Evolutionary conservation across 2,113 vertebrate species (phyloP), one percentile per base, ranked within the genome.

Genomic region (Sceloporus tristichus): DNA sequence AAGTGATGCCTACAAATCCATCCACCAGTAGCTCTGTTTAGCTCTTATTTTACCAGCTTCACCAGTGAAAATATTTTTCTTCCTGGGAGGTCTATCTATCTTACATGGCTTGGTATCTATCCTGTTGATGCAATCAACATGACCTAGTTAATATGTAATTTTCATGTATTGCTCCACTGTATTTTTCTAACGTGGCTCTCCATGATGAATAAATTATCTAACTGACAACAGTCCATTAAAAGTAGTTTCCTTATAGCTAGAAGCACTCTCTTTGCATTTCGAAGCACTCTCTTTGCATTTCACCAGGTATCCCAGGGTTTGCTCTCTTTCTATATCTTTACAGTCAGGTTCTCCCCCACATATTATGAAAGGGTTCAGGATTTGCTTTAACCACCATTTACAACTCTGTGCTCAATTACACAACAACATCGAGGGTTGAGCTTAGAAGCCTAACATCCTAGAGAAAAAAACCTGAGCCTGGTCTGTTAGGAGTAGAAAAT

Each of bases 161-260:
- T 11, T 18, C 25, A 54, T 78, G 18, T 48, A 48, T 48, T 48
- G 65, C 65, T 21, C 9, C n/a, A 38, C 27, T 62, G 40, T 42
- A 68, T 68, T 38, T 79, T 74, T 16, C 29, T 68, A 54, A 53
- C 5, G 10, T 68, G 73, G 70, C 29, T 59, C 11, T 75, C 68
- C 25, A 27, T 62, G 38, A n/a, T 66, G 38, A 42, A 42, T 85
- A 66, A 48, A 25, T 18, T 42, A 48, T 5, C 38, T 18, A 54
- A 34, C 34, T 21, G 21, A 7, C 1, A 34, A 42, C 25, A 34
- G 56, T 0, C 13, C 48, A 8, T 23, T 3, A 48, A 56, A 85
- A 77, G 27, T 7, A 70, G 73, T 18, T 78, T 53, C 25, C 23
- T 29, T 59, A 48, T 53, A 54, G 4, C 75, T 18, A 42, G 34